phyloP scores from a whole-genome alignment of 1,140 invertebrate species.

The Drosophila setifemur region DNA sequence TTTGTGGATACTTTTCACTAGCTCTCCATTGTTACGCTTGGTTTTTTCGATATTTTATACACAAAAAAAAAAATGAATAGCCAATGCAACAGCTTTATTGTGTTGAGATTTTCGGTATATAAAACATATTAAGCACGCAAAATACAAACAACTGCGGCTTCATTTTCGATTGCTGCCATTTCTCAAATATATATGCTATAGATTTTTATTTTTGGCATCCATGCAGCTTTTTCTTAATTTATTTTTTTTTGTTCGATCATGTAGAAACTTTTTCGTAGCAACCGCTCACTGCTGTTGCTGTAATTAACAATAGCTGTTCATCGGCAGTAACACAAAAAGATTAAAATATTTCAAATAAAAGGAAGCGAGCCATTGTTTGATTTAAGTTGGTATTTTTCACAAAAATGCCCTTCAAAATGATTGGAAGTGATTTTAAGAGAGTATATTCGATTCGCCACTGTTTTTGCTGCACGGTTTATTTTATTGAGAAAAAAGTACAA shows the following conservation, averaged over 20 bases:
- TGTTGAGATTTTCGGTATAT: constrained; percentile 62
- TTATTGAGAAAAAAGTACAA: too few relatives aligned
- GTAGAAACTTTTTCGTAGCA: neutral
- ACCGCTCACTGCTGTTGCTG: constrained; percentile 38
- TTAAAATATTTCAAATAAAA: constrained; percentile 1
- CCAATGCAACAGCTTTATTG: constrained; percentile 54
- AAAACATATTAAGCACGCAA: constrained; percentile 34
- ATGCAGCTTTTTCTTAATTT: constrained; percentile 3
- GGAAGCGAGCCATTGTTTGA: neutral
- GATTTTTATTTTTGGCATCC: constrained; percentile 20
- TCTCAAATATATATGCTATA: constrained; percentile 42
- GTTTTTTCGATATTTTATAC: constrained; percentile 24
- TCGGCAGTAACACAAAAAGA: neutral
- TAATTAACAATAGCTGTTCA: constrained; percentile 41
- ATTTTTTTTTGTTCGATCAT: constrained; percentile 1
- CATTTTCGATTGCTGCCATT: constrained; percentile 55
- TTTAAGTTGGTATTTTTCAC: constrained; percentile 16
- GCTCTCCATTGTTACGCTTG: constrained; percentile 48
- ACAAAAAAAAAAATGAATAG: constrained; percentile 9
- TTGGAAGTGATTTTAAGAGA: constrained; percentile 34
- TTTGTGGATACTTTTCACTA: constrained; percentile 32
- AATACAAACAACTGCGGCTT: constrained; percentile 44
- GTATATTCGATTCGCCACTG: neutral
- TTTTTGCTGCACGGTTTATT: too few relatives aligned
- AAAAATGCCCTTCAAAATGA: constrained; percentile 15